Conservation (phyloP, 2,888 invertebrate species). For the Epinotia ramella region DNA sequence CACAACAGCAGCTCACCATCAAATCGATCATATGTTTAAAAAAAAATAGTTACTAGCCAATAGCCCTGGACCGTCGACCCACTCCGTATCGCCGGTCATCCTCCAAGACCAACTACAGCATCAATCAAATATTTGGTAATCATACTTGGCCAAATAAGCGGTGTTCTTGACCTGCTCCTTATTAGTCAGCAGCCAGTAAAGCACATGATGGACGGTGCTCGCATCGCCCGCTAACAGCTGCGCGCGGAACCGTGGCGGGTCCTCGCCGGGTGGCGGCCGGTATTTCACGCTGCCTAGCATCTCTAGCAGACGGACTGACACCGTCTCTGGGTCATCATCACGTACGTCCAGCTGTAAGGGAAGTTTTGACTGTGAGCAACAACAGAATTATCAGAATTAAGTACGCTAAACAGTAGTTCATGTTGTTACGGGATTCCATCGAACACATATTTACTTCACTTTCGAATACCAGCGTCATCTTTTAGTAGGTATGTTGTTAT, state of each 20-base stretch:
- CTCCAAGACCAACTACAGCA: no score
- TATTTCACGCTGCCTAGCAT: conserved; percentile 92
- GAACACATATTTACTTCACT: no score
- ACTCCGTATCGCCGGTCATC: no score
- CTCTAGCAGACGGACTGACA: conserved; percentile 89
- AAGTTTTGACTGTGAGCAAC: background rate
- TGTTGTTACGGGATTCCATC: no score
- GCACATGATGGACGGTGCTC: conserved; percentile 89
- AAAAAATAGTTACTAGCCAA: no score
- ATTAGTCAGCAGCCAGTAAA: conserved; percentile 92
- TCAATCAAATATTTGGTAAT: background rate
- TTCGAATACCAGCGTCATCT: no score
- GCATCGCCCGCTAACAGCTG: conserved; percentile 88
- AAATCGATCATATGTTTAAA: no score
- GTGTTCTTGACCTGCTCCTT: conserved; percentile 91
- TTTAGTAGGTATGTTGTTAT: no score
- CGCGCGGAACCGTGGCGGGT: conserved; percentile 75
- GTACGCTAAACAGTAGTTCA: no score
- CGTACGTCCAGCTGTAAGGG: conserved; percentile 86
- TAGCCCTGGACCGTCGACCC: no score
- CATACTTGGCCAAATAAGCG: conserved; percentile 92
- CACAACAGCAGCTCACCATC: no score
- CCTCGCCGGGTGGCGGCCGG: conserved; percentile 85
- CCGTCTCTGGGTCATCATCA: conserved; percentile 91
- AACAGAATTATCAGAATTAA: no score